These are phyloP conservation scores for Acanthosepion pharaonis DNA, from an alignment of 2,888 invertebrate genomes.

Conservation along the genomic window DNA sequence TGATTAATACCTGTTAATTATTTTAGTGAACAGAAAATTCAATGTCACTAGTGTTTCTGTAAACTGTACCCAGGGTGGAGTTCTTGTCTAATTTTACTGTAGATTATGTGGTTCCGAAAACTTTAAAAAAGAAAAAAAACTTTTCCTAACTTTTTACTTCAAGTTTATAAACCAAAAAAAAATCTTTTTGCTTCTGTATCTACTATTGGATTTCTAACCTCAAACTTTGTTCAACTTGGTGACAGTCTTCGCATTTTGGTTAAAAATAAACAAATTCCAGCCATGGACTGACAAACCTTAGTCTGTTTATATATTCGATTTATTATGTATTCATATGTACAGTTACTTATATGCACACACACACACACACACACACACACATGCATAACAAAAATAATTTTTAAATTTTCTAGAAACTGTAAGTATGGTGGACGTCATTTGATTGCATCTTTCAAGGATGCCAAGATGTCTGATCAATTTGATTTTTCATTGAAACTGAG, in stretches of 20 bases:
- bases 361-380: too few species aligned
- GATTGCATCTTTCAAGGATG: too few species aligned
- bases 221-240: conserved; percentile 4
- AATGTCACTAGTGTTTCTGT: neutral
- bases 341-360: neutral
- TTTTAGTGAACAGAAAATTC: conserved; percentile 10
- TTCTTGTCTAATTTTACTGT: neutral
- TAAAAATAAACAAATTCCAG: conserved; percentile 33
- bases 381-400: too few species aligned
- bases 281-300: conserved; percentile 18
- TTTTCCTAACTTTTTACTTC: neutral
- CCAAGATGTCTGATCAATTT: too few species aligned
- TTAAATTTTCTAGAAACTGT: too few species aligned
- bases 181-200: neutral
- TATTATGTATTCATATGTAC: neutral
- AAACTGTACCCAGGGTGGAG: neutral
- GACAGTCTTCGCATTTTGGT: conserved; percentile 33
- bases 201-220: conserved; percentile 2
- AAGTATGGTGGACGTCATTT: too few species aligned
- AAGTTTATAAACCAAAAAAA: neutral
- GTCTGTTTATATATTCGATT: neutral
- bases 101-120: neutral
- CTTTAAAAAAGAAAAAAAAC: neutral
- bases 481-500: too few species aligned
- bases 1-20: neutral